Evolutionary conservation across 92 coral and sea anemone genomes (phyloP), one percentile per base, ranked within the genome.

Genomic region (Virgularia gustaviana): DNA sequence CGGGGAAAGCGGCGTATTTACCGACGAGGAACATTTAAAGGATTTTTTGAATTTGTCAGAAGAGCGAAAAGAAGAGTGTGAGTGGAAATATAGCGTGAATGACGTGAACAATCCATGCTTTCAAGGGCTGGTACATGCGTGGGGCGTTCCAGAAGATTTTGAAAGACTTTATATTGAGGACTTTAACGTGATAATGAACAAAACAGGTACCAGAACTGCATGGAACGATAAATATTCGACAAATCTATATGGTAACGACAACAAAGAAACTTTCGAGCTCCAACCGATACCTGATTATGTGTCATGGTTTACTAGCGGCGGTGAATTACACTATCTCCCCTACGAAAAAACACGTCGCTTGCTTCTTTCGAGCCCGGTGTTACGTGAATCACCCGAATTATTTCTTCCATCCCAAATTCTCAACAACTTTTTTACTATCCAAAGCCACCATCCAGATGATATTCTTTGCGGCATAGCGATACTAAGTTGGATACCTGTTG

Each of bases 281-380:
- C 87, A 65, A 18, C 87, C 87, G 9, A 64, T 83, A 30, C 83
- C 87, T 10, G 87, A 83, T 29, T 78, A 36, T 19, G 52, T 61
- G 12, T 41, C 49, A 51, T 83, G 83, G 87, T 22, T 63, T 23
- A 35, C 42, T 2, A 63, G 67, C 30, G 79, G 56, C 44, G 67
- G 78, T 7, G 75, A 80, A 30, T 60, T 80, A 23, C 79, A 73
- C 53, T 81, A 81, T 42, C 76, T 81, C 23, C 24, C 82, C n/a
- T 65, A 24, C 30, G 59, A 80, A 58, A 80, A 73, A 41, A 6
- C 64, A 19, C n/a, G 9, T 2, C 42, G 34, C 11, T 36, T 57
- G 30, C 37, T 60, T 53, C 23, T 10, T 10, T 68, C 57, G 22
- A 71, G 23, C 57, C 52, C 72, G 45, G 66, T 57, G 28, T 36